phyloP scores from a whole-genome alignment of 2,113 vertebrate species.

The Piliocolobus tephrosceles region DNA sequence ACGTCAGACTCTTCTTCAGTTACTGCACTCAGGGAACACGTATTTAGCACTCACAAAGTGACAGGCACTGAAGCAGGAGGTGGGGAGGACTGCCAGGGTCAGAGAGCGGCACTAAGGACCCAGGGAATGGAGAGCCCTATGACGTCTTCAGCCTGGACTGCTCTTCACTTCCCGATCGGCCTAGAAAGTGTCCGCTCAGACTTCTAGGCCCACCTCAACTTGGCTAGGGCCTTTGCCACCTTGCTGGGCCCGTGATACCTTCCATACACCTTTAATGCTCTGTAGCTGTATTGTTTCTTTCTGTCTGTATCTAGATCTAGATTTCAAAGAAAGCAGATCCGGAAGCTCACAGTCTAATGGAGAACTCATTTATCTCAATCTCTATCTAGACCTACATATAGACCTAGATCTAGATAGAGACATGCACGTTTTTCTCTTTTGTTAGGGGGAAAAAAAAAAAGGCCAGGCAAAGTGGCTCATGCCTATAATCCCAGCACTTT shows the following conservation, averaged over 20 bases:
- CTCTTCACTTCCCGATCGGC: background rate
- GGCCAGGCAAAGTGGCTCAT: too few species aligned
- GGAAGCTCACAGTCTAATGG: background rate
- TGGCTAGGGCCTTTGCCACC: background rate
- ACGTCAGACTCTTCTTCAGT: constrained; percentile 50
- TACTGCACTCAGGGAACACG: constrained; percentile 42
- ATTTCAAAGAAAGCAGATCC: background rate
- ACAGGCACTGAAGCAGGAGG: background rate
- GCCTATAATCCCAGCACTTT: too few species aligned
- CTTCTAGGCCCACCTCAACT: background rate
- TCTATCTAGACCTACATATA: background rate
- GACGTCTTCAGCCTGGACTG: background rate
- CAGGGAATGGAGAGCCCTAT: background rate
- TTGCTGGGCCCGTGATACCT: background rate
- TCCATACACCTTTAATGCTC: background rate
- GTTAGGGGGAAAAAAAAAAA: too few species aligned
- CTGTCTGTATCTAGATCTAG: background rate
- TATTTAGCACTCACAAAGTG: constrained; percentile 13
- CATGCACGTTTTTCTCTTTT: background rate
- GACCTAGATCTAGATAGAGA: background rate
- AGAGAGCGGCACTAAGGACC: too few species aligned
- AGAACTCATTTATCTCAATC: background rate
- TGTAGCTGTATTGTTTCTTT: background rate
- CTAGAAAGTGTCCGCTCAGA: background rate
- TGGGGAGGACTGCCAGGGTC: background rate